Evolutionary conservation across 2,797 vertebrate species (phyloP), one percentile per base, ranked within the genome.

Genomic region (Clamator glandarius): DNA sequence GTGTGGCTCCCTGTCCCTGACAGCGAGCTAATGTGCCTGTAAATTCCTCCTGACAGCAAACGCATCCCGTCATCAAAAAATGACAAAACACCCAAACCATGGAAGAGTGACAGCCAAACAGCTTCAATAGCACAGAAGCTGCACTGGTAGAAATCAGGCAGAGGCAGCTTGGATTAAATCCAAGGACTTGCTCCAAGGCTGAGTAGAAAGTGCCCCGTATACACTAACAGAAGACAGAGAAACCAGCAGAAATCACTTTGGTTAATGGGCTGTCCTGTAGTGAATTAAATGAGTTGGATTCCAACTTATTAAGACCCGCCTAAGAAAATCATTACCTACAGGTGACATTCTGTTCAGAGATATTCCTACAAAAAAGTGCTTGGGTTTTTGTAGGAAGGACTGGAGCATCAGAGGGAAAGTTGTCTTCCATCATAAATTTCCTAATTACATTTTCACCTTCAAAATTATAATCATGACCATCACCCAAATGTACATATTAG

Each of bases 31-130:
- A 97, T 94, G 94, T 96, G 96, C 94, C 96, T 85, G 90, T 95
- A 97, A 97, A 97, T 97, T 97, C 94, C 77, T 89, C 89, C 85
- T 94, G 96, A 96, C 96, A 96, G 94, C 84, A 77, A 97, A 96
- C 52, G 35, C 95, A 96, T 96, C 94, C 87, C 69, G 3, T 84
- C 96, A 94, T 96, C 96, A 94, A 79, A 93, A 96, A 90, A 74
- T 82, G 91, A 96, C 96, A 96, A 96, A 97, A 95, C 87, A 94
- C 94, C 87, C 93, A 96, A 96, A 89, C 81, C 93, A 33, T 54
- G 84, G 84, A 97, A 96, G 92, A 96, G 77, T 95, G 96, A 97
- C 96, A 96, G 93, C 78, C 92, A 91, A 94, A 94, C 74, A 62
- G 93, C 90, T 95, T 92, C 93, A 89, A 83, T 83, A 96, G 90